Percentiles rank a stretch among this genome's conserved stretches.
phyloP scores from a whole-genome alignment of 2,797 vertebrate species.

The Enteromius mattozi region DNA sequence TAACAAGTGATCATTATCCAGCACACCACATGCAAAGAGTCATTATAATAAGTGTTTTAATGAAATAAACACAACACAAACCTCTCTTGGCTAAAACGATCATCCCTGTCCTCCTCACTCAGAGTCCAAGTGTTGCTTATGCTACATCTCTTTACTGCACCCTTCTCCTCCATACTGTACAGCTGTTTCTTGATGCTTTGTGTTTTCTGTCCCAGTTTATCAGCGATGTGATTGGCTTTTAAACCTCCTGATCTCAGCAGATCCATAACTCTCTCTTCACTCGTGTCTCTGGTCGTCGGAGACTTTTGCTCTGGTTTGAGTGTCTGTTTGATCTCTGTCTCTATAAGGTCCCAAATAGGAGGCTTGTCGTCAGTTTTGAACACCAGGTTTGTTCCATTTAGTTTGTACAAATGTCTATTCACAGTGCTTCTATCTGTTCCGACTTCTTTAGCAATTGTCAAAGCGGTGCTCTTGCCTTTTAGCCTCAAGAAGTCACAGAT shows the following conservation, averaged over 20 bases:
- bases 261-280: background rate
- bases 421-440: background rate
- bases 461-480: slow-evolving; percentile 7
- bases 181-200: background rate
- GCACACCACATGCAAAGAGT: background rate
- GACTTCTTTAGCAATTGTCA: slow-evolving; percentile 30
- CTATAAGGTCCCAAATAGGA: slow-evolving; percentile 46
- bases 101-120: background rate
- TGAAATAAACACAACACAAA: background rate
- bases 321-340: background rate
- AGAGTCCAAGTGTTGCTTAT: background rate
- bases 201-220: rapidly evolving
- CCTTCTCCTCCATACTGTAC: slow-evolving; percentile 2
- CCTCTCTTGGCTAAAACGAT: background rate
- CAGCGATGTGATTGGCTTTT: background rate
- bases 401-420: slow-evolving; percentile 38
- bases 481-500: slow-evolving; percentile 31
- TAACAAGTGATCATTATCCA: too few species aligned
- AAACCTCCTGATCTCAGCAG: slow-evolving; percentile 4
- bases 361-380: rapidly evolving
- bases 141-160: background rate
- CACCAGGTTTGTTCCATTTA: background rate
- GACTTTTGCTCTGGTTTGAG: background rate
- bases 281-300: background rate
- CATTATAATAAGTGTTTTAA: background rate